These are phyloP conservation scores for Mellivora capensis DNA, from an alignment of 2,113 vertebrate genomes.

Conservation along the genomic window DNA sequence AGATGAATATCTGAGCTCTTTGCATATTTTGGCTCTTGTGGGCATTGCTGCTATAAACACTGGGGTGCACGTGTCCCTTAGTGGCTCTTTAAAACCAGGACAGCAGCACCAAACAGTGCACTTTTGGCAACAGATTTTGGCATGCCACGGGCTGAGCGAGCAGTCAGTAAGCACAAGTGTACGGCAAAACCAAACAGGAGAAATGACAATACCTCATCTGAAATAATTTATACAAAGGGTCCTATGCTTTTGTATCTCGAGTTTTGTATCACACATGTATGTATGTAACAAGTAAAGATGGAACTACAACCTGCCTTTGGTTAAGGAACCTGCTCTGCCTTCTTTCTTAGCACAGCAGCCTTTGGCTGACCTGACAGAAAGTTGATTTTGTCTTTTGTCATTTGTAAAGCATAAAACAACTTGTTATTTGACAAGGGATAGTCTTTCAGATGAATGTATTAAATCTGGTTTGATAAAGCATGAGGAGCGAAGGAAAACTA, in stretches of 20 bases:
- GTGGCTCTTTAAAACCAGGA: neutral
- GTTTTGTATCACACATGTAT: neutral
- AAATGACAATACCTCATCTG: neutral
- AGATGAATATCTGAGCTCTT: neutral
- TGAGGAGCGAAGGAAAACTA: neutral
- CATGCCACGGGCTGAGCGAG: neutral
- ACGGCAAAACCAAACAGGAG: neutral
- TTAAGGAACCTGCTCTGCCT: neutral
- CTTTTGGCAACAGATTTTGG: neutral
- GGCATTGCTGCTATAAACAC: neutral
- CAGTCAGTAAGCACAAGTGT: neutral
- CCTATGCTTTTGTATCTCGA: neutral
- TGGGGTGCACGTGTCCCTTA: neutral
- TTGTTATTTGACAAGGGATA: neutral
- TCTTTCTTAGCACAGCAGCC: neutral
- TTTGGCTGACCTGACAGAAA: neutral
- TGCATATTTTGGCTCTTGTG: neutral
- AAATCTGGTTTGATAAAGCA: neutral
- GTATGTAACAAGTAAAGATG: neutral
- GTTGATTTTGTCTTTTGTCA: neutral
- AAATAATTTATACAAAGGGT: neutral
- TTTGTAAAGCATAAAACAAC: neutral
- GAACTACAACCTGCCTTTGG: neutral
- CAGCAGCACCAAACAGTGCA: fast-evolving
- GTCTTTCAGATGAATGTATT: neutral